Percentiles rank a stretch among this genome's conserved stretches.
Conservation (phyloP, 2,888 invertebrate genomes). For the Leucoma salicis region DNA sequence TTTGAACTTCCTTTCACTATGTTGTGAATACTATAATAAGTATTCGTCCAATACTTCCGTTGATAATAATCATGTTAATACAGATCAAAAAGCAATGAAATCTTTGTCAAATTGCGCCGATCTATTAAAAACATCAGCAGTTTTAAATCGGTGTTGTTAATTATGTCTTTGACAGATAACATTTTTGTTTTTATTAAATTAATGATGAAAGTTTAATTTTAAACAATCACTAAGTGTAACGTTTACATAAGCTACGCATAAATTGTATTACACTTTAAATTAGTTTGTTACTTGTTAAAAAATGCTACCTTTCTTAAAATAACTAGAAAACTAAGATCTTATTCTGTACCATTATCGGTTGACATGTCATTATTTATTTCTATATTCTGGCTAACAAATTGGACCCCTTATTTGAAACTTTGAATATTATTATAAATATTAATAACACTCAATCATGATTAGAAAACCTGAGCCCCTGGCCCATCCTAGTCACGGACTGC, state of each 20-base stretch:
- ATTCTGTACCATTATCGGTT: no score
- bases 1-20: constrained; percentile 56
- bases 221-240: neutral
- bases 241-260: neutral
- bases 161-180: neutral
- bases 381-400: no score
- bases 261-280: no score
- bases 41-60: constrained; percentile 10
- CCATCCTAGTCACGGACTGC: no score
- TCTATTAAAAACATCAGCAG: neutral
- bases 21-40: constrained; percentile 26
- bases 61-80: constrained; percentile 11
- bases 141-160: neutral
- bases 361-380: no score
- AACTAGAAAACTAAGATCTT: no score
- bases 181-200: neutral
- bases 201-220: neutral
- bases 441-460: no score
- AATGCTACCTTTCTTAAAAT: no score
- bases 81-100: constrained; percentile 3
- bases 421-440: no score
- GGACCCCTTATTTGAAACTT: no score
- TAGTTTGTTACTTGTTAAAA: no score
- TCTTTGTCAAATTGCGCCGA: constrained; percentile 1
- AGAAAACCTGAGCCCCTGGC: no score